A percentile compares a stretch with the other conserved stretches of the same genome.
Evolutionary conservation across 2,797 vertebrate genomes (phyloP).

Genomic region (Vireo griseus): DNA sequence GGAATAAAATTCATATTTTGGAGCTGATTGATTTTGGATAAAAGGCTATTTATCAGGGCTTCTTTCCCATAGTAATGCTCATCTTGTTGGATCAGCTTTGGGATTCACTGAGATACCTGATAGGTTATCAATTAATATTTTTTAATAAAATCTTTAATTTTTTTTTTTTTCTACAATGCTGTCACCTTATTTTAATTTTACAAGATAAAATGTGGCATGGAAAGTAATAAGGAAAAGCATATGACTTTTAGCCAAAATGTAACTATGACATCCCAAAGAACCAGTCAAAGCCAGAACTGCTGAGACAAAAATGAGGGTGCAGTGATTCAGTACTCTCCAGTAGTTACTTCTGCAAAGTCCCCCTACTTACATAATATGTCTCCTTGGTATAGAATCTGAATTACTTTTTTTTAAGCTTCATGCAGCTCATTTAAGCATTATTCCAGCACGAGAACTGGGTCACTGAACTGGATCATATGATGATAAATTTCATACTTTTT

Average conservation of each 20-base stretch:
- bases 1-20: not conserved
- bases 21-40: not conserved
- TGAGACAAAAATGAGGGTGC: fast-evolving
- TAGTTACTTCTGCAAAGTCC: not conserved
- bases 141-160: not conserved
- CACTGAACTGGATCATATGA: not conserved
- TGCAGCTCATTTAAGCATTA: not conserved
- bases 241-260: not conserved
- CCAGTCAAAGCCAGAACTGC: not conserved
- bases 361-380: not conserved
- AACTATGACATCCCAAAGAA: not conserved
- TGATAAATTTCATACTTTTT: not conserved
- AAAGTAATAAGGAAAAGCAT: not conserved
- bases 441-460: not conserved
- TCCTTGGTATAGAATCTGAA: not conserved
- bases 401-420: not conserved
- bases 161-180: not conserved
- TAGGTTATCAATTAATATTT: not conserved
- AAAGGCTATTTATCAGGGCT: not conserved
- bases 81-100: not conserved
- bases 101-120: not conserved
- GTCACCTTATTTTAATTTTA: not conserved
- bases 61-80: not conserved
- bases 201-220: not conserved
- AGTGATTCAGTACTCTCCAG: not conserved